phyloP scores from a whole-genome alignment of 2,113 vertebrate species.

The Tringa solitaria region DNA sequence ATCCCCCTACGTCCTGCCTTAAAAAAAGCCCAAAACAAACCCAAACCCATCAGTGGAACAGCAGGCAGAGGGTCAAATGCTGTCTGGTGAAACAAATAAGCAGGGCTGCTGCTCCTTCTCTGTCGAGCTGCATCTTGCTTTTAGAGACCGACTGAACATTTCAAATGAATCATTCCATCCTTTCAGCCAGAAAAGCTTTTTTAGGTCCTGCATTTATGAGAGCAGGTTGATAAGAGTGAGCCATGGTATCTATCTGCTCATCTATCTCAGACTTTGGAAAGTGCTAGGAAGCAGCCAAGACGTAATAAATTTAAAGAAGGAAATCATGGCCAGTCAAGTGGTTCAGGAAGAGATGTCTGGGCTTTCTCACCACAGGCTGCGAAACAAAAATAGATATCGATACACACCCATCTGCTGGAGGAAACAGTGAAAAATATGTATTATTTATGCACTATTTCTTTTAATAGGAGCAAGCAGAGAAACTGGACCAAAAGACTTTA shows the following conservation, averaged over 20 bases:
- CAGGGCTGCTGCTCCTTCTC: not conserved
- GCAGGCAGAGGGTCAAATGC: not conserved
- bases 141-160: not conserved
- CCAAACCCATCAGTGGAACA: not conserved
- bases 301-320: conserved; percentile 18
- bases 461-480: conserved; percentile 6
- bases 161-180: not conserved
- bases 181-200: not conserved
- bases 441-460: conserved; percentile 18
- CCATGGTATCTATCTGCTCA: not conserved
- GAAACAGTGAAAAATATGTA: conserved; percentile 15
- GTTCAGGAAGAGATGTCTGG: conserved; percentile 37
- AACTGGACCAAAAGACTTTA: not conserved
- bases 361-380: conserved; percentile 18
- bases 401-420: conserved; percentile 27
- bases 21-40: not conserved
- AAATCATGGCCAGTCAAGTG: conserved; percentile 24
- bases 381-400: conserved; percentile 31
- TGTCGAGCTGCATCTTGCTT: not conserved
- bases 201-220: not conserved
- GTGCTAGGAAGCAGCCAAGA: conserved; percentile 2
- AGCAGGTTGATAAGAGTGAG: not conserved
- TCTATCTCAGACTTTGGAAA: not conserved
- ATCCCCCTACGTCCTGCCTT: not conserved
- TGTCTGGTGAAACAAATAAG: not conserved